phyloP scores from a whole-genome alignment of 2,113 vertebrate genomes.

The Neofelis nebulosa region DNA sequence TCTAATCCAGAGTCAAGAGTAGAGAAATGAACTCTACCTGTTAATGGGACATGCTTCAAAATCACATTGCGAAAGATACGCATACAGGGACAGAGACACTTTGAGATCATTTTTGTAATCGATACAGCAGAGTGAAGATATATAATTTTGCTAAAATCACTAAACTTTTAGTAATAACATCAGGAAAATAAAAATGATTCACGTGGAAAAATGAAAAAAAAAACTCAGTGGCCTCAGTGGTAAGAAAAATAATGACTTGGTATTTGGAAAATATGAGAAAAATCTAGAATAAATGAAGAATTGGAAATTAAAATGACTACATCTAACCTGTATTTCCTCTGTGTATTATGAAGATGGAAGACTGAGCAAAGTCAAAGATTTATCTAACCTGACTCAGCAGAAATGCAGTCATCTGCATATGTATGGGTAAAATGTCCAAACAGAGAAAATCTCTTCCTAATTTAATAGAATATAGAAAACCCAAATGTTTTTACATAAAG shows the following conservation, averaged over 20 bases:
- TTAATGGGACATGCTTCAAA: background rate
- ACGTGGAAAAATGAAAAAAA: background rate
- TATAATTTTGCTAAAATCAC: slow-evolving; percentile 12
- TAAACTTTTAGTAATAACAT: background rate
- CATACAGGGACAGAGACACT: background rate
- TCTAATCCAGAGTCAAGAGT: background rate
- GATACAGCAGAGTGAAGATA: background rate
- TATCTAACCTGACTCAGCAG: background rate
- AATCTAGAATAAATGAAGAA: background rate
- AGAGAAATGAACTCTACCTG: background rate
- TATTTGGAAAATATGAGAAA: slow-evolving; percentile 38
- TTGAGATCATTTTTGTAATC: background rate
- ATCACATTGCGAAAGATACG: background rate
- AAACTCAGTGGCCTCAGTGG: background rate
- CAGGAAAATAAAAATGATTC: slow-evolving; percentile 21
- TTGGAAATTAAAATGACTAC: background rate
- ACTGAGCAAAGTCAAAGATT: background rate
- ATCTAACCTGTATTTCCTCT: background rate
- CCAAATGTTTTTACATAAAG: background rate
- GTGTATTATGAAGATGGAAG: background rate
- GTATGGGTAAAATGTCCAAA: background rate
- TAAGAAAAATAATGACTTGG: background rate
- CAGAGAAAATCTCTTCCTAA: background rate
- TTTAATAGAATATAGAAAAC: background rate
- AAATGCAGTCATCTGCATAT: background rate